Percentiles rank a stretch among this genome's conserved stretches.
Conservation (phyloP, 2,888 invertebrate genomes). For the Platycheirus albimanus region DNA sequence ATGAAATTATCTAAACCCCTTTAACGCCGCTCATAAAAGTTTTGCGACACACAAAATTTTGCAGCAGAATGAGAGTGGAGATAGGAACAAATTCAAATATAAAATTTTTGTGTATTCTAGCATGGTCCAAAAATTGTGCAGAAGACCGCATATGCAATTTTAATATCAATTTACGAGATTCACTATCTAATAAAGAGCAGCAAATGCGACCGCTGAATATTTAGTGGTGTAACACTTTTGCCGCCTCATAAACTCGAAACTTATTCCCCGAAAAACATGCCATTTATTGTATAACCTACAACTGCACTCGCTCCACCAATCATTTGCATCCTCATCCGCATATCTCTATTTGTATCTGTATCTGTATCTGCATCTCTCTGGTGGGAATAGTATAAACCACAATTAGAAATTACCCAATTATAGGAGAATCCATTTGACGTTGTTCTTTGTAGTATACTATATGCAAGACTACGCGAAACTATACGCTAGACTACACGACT, state of each 20-base stretch:
- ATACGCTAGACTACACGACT: not conserved
- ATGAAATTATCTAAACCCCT: conserved; percentile 14
- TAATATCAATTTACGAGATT: conserved; percentile 72
- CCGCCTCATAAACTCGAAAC: conserved; percentile 58
- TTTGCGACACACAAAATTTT: not conserved
- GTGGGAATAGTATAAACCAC: conserved; percentile 44
- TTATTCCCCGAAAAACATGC: conserved; percentile 56
- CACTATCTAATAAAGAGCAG: conserved; percentile 63
- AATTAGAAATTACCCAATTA: conserved; percentile 70
- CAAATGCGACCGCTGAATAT: conserved; percentile 72
- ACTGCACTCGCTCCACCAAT: no score
- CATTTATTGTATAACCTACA: no score
- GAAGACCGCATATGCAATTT: conserved; percentile 61
- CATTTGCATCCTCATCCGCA: no score
- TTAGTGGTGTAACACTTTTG: conserved; percentile 65
- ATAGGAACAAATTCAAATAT: conserved; percentile 33
- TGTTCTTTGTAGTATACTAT: conserved; percentile 50
- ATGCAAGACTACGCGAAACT: no score
- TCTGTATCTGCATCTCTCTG: no score
- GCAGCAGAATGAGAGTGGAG: not conserved
- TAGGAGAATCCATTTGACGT: conserved; percentile 56
- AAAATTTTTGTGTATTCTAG: not conserved
- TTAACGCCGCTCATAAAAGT: not conserved
- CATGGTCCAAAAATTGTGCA: not conserved
- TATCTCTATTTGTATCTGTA: no score